Conservation (phyloP, 2,888 invertebrate genomes). For the Drosophila nr. medialis region DNA sequence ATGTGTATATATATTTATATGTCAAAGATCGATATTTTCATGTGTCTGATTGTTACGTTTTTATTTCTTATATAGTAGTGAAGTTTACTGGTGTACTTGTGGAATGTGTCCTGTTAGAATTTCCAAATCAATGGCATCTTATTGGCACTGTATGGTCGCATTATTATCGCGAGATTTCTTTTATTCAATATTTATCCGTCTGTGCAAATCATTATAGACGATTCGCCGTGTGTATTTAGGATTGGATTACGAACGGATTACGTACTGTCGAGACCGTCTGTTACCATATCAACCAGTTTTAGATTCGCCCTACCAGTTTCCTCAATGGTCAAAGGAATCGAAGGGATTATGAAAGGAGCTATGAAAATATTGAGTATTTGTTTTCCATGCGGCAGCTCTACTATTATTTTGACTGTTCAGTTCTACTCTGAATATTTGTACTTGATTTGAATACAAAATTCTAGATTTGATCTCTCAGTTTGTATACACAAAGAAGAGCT, state of each 20-base stretch:
- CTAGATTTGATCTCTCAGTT: slow-evolving; percentile 3
- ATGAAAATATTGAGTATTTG: not conserved
- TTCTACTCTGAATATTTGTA: not conserved
- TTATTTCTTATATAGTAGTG: too few relatives aligned
- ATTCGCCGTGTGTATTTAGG: not conserved
- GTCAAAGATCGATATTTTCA: too few relatives aligned
- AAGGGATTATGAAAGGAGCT: not conserved
- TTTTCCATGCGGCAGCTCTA: not conserved
- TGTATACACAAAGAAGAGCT: slow-evolving; percentile 25
- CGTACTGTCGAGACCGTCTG: not conserved
- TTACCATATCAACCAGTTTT: not conserved
- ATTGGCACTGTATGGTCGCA: too few relatives aligned
- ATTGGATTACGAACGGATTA: not conserved
- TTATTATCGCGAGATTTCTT: too few relatives aligned
- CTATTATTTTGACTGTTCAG: not conserved
- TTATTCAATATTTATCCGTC: too few relatives aligned
- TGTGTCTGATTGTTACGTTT: too few relatives aligned
- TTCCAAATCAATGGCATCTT: too few relatives aligned
- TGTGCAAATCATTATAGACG: too few relatives aligned
- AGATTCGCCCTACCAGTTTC: not conserved
- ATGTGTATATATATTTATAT: not conserved
- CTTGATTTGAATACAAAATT: not conserved
- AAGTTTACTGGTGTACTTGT: too few relatives aligned
- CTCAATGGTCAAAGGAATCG: not conserved
- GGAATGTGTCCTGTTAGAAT: too few relatives aligned